Conservation (phyloP, 2,797 vertebrate species). For the Glossophaga mutica region DNA sequence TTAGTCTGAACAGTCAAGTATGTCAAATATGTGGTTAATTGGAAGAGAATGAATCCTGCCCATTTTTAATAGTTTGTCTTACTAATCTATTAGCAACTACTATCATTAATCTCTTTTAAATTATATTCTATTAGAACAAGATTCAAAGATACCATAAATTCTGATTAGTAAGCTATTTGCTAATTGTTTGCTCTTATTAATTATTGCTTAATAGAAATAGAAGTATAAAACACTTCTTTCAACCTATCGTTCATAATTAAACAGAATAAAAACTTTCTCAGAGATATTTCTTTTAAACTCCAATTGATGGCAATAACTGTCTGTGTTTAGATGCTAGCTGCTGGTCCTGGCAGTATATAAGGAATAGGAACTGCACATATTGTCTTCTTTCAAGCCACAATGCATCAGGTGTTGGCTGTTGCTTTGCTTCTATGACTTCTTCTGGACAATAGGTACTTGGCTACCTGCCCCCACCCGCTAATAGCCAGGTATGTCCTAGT, state of each 20-base stretch:
- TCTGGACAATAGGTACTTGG: neutral
- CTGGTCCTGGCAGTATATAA: neutral
- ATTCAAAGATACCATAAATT: neutral
- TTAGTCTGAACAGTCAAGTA: neutral
- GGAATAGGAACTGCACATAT: neutral
- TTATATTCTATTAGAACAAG: neutral
- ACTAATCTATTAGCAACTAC: neutral
- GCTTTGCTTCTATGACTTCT: neutral
- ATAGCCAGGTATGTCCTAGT: neutral
- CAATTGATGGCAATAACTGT: neutral
- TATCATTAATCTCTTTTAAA: constrained; percentile 18
- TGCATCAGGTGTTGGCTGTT: neutral
- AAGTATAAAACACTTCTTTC: neutral
- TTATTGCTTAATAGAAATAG: neutral
- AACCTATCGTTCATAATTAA: neutral
- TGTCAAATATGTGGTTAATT: neutral
- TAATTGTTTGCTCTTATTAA: neutral
- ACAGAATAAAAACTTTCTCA: neutral
- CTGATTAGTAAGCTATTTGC: neutral
- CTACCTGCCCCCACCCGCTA: neutral
- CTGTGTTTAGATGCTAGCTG: neutral
- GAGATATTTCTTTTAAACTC: neutral
- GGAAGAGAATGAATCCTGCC: constrained; percentile 6
- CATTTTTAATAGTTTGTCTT: constrained; percentile 6
- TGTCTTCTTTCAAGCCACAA: neutral